These are phyloP conservation scores for Labroides dimidiatus DNA, from an alignment of 2,797 vertebrate species.

Conservation along the genomic window DNA sequence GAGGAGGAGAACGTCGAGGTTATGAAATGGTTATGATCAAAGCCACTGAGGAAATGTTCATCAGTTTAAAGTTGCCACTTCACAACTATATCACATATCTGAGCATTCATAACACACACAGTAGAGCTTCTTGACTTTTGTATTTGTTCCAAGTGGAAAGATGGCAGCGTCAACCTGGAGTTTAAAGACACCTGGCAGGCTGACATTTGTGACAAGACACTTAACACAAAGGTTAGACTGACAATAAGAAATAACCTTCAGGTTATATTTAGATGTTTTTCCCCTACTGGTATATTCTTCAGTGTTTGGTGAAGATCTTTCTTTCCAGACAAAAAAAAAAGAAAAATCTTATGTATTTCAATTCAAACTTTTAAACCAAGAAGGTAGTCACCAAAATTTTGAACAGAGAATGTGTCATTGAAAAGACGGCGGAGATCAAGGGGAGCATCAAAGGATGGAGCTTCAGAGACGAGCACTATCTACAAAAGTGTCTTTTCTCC, in stretches of 20 bases:
- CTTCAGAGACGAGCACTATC: no score
- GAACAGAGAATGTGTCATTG: no score
- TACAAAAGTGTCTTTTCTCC: no score
- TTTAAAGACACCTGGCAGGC: conserved; percentile 19
- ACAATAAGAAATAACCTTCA: neutral
- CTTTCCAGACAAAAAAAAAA: no score
- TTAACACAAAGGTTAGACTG: neutral
- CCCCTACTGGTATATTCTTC: no score
- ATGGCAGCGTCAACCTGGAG: conserved; percentile 14
- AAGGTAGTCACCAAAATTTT: no score
- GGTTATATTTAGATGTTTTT: neutral
- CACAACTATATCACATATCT: conserved; percentile 14
- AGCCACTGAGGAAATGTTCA: conserved; percentile 8
- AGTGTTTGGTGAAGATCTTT: no score
- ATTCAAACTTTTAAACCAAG: no score
- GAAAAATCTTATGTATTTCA: no score
- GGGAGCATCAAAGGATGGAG: no score
- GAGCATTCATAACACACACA: conserved; percentile 20
- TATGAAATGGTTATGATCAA: conserved; percentile 18
- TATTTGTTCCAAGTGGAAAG: conserved; percentile 27
- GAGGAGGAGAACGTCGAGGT: conserved; percentile 44
- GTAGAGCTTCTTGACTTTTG: conserved; percentile 10
- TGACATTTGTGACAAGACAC: conserved; percentile 18
- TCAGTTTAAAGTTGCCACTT: neutral
- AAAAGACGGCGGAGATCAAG: no score